Evolutionary conservation across 2,888 invertebrate genomes (phyloP).

Genomic region (Bombylius major): DNA sequence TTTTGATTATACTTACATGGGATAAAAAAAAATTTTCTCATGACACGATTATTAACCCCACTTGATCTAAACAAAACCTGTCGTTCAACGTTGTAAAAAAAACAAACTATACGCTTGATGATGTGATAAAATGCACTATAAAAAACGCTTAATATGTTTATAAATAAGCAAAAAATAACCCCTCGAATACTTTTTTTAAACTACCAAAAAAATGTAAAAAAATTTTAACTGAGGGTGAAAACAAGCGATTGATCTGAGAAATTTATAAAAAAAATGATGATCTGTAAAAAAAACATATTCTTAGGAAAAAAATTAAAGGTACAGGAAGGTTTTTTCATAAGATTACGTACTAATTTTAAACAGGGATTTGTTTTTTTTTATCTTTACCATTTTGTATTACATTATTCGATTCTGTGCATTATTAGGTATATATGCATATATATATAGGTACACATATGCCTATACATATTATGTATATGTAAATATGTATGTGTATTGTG

Average conservation of each 20-base stretch:
- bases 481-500: too few relatives aligned
- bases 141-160: background rate
- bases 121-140: background rate
- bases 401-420: too few relatives aligned
- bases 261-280: background rate
- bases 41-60: background rate
- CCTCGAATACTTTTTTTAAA: background rate
- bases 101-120: background rate
- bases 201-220: background rate
- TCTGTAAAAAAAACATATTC: background rate
- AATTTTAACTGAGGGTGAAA: background rate
- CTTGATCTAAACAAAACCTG: background rate
- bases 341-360: too few relatives aligned
- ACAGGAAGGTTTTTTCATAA: too few relatives aligned
- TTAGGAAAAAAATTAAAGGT: background rate
- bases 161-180: background rate
- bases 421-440: too few relatives aligned
- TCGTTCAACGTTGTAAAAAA: background rate
- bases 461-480: too few relatives aligned
- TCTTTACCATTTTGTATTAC: too few relatives aligned
- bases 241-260: too few relatives aligned
- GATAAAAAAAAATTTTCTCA: too few relatives aligned
- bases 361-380: too few relatives aligned
- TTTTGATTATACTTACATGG: too few relatives aligned
- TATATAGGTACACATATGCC: too few relatives aligned